phyloP scores from a whole-genome alignment of 2,888 invertebrate genomes.

The Athetis lepigone region DNA sequence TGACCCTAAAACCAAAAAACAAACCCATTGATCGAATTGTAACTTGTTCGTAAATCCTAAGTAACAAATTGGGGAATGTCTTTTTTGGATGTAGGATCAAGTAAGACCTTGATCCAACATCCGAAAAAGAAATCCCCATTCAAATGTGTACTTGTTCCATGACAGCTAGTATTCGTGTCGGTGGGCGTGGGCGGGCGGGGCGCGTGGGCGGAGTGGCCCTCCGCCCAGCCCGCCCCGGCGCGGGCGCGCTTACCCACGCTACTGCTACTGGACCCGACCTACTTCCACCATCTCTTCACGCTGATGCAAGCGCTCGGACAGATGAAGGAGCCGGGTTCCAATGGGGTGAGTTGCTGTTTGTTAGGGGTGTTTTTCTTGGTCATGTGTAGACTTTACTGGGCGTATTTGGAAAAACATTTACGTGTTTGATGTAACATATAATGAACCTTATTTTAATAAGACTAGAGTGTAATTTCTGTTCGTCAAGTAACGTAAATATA shows the following conservation, averaged over 20 bases:
- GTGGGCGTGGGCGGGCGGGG: slow-evolving; percentile 93
- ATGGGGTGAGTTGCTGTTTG: slow-evolving; percentile 84
- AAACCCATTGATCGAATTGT: no score
- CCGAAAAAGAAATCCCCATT: neutral
- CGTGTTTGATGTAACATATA: no score
- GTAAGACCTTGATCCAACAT: no score
- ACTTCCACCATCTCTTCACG: slow-evolving; percentile 97
- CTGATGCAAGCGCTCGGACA: slow-evolving; percentile 97
- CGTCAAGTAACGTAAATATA: no score
- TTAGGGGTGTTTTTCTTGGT: neutral
- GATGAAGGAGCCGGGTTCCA: slow-evolving; percentile 94
- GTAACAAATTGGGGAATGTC: no score
- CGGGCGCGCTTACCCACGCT: slow-evolving; percentile 96
- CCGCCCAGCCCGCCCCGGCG: slow-evolving; percentile 96
- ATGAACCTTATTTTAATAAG: no score
- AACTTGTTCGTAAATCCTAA: no score
- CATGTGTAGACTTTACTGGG: neutral
- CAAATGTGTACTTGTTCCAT: neutral
- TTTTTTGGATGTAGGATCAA: no score
- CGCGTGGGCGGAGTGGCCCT: slow-evolving; percentile 95
- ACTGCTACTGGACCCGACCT: slow-evolving; percentile 95
- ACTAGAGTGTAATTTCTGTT: no score
- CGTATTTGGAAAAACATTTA: no score
- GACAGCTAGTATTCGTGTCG: slow-evolving; percentile 96
- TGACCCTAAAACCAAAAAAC: no score